These are phyloP conservation scores for Troilus luridus DNA, from an alignment of 2,888 invertebrate genomes.

Conservation along the genomic window DNA sequence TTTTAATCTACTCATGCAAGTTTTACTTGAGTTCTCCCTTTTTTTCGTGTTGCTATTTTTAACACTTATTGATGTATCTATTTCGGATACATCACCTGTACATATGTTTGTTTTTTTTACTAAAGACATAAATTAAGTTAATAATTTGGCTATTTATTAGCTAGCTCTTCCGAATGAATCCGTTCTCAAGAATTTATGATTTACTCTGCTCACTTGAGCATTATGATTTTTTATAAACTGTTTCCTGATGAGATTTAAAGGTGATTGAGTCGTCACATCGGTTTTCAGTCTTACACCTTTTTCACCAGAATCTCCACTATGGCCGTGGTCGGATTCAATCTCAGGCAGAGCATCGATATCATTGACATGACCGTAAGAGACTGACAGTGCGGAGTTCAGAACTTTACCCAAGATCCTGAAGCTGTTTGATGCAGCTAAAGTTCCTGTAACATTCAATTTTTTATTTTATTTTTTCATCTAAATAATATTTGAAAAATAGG, in stretches of 20 bases:
- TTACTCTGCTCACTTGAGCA: slow-evolving; percentile 60
- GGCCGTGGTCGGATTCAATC: neutral
- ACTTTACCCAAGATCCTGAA: slow-evolving; percentile 64
- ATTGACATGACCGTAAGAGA: slow-evolving; percentile 62
- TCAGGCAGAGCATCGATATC: slow-evolving; percentile 51
- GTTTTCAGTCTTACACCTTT: neutral
- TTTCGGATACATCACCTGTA: neutral
- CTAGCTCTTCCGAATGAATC: slow-evolving; percentile 40
- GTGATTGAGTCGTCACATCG: neutral
- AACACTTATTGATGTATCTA: neutral
- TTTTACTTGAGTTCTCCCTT: neutral
- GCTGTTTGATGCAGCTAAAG: slow-evolving; percentile 64
- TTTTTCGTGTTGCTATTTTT: neutral
- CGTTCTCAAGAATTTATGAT: slow-evolving; percentile 61
- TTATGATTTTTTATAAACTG: slow-evolving; percentile 61
- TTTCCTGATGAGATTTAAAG: slow-evolving; percentile 47
- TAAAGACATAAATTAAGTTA: neutral
- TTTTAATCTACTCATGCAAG: neutral
- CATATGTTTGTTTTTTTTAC: neutral
- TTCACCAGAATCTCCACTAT: slow-evolving; percentile 31
- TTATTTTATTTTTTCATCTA: neutral
- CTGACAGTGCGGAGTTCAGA: slow-evolving; percentile 64
- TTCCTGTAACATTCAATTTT: slow-evolving; percentile 57
- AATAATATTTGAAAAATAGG: too few relatives aligned
- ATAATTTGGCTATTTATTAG: neutral